These are phyloP conservation scores for Acanthiza pusilla DNA, from an alignment of 2,797 vertebrate species.

Conservation along the genomic window DNA sequence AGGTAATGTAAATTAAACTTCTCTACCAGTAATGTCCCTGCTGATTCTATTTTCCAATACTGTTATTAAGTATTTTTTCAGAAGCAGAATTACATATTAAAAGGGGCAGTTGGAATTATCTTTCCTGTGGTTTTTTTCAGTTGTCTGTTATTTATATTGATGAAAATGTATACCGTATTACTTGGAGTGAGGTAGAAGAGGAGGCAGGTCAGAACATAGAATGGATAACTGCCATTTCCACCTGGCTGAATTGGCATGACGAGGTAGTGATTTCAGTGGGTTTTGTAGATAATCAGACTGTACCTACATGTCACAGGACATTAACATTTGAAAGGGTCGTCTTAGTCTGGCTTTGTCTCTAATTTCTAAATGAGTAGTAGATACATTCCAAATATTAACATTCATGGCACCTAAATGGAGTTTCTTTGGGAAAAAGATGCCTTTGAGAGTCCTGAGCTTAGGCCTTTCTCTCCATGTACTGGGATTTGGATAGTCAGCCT, in stretches of 20 bases:
- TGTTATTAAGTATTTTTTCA: fast-evolving
- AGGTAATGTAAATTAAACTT: background rate
- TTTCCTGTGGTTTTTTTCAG: background rate
- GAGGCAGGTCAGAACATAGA: background rate
- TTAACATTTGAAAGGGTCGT: background rate
- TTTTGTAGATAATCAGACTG: background rate
- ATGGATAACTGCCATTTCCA: background rate
- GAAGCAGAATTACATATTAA: background rate
- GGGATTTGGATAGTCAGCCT: background rate
- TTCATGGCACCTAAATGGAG: background rate
- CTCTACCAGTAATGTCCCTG: fast-evolving
- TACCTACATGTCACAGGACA: background rate
- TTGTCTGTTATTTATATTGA: background rate
- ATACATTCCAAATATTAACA: background rate
- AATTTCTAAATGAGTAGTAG: background rate
- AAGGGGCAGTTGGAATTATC: background rate
- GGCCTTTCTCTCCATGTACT: background rate
- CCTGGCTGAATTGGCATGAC: background rate
- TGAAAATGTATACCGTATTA: background rate
- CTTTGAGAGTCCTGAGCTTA: background rate
- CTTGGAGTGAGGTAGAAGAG: background rate
- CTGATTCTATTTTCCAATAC: background rate
- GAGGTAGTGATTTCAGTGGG: background rate
- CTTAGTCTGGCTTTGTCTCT: background rate
- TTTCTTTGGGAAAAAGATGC: background rate